These are phyloP conservation scores for Amblyornis subalaris DNA, from an alignment of 2,113 vertebrate genomes.

Conservation along the genomic window DNA sequence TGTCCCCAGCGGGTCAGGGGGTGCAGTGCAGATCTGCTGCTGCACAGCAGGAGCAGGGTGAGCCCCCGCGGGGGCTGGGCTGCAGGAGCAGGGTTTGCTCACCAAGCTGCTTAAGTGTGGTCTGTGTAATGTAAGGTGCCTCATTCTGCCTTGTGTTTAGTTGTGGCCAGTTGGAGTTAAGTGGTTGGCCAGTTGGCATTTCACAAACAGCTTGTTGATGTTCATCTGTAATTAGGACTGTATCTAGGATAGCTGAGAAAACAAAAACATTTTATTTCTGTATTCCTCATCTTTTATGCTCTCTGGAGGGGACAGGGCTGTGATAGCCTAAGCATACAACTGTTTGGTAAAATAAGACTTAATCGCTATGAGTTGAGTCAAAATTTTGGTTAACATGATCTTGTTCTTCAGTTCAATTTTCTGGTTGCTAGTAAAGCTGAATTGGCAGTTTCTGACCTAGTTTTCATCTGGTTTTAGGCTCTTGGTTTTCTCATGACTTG, in stretches of 20 bases:
- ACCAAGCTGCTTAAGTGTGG: background rate
- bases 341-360: background rate
- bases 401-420: background rate
- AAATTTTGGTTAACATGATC: background rate
- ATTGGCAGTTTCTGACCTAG: background rate
- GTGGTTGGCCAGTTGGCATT: background rate
- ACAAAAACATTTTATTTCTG: background rate
- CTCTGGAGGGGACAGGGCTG: background rate
- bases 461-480: background rate
- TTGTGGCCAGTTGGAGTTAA: background rate
- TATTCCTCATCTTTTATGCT: accelerated
- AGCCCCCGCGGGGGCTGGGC: background rate
- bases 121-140: background rate
- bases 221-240: background rate
- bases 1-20: background rate
- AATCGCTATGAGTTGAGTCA: background rate
- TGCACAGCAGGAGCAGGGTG: background rate
- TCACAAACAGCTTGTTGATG: background rate
- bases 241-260: background rate
- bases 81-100: background rate
- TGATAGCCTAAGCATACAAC: background rate
- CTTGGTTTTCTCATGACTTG: background rate
- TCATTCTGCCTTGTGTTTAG: background rate
- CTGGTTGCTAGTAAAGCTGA: background rate
- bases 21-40: background rate